Conservation (phyloP, 1,140 invertebrate species). For the Harpegnathos saltator region DNA sequence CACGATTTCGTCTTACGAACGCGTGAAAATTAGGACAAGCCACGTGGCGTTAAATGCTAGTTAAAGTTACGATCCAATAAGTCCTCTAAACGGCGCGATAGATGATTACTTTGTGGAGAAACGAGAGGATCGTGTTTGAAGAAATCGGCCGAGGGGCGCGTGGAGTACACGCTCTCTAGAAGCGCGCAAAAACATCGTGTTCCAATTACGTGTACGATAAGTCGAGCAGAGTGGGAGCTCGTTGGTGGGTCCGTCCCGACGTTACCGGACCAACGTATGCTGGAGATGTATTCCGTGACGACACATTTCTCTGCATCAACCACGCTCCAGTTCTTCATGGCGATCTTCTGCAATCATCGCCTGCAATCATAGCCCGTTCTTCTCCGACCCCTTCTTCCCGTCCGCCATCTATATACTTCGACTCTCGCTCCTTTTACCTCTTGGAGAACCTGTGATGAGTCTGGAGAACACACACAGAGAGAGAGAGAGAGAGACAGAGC, state of each 20-base stretch:
- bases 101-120: conserved; percentile 23
- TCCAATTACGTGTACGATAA: conserved; percentile 40
- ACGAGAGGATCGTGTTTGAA: conserved; percentile 7
- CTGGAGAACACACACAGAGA: conserved; percentile 30
- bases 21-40: conserved; percentile 37
- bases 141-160: neutral
- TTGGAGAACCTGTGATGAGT: too few species aligned
- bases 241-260: conserved; percentile 11
- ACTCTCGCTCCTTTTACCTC: neutral
- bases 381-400: neutral
- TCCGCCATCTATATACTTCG: neutral
- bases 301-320: conserved; percentile 37
- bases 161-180: conserved; percentile 44
- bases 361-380: neutral
- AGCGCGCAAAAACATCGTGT: conserved; percentile 20
- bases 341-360: conserved; percentile 9
- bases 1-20: neutral
- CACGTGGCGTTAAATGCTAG: neutral
- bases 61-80: conserved; percentile 51
- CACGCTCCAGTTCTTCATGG: conserved; percentile 36
- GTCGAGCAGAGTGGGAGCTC: conserved; percentile 15
- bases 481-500: too few species aligned
- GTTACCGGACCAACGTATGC: neutral
- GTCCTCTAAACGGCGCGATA: conserved; percentile 25
- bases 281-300: conserved; percentile 16